phyloP scores from a whole-genome alignment of 1,140 invertebrate species.

The Pogonognathellus flavescens region DNA sequence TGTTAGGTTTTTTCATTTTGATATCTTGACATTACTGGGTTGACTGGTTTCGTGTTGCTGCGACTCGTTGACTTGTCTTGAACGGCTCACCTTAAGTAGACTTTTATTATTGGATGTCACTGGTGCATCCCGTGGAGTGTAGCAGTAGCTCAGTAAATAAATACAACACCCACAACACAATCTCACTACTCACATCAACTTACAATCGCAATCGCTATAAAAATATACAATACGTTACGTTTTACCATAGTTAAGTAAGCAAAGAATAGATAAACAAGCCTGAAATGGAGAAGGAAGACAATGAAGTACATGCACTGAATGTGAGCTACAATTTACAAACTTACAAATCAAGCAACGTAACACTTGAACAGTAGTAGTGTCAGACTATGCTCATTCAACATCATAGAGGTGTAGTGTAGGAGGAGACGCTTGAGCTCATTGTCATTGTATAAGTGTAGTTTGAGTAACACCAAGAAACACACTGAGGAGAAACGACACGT shows the following conservation, averaged over 20 bases:
- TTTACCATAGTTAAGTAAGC: not conserved
- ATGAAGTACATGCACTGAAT: not conserved
- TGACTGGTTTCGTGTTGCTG: not conserved
- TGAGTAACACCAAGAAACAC: not conserved
- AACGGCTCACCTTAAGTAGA: not conserved
- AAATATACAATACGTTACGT: constrained; percentile 7
- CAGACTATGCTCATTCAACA: not conserved
- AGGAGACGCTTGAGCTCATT: constrained; percentile 33
- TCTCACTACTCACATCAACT: not conserved
- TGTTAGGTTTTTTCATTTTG: constrained; percentile 23
- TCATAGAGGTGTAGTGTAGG: not conserved
- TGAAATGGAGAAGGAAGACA: not conserved
- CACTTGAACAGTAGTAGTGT: constrained; percentile 2
- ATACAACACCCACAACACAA: constrained; percentile 22
- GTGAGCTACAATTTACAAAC: too few species aligned
- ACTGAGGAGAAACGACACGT: not conserved
- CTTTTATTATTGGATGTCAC: constrained; percentile 9
- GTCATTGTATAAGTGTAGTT: constrained; percentile 29
- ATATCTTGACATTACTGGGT: constrained; percentile 16
- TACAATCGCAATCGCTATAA: constrained; percentile 6
- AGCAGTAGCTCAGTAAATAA: constrained; percentile 36
- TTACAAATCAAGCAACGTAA: constrained; percentile 20
- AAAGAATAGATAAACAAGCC: not conserved
- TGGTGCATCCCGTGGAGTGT: constrained; percentile 20
- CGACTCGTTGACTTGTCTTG: not conserved